These are phyloP conservation scores for Lethrus apterus DNA, from an alignment of 1,140 invertebrate genomes.

Conservation along the genomic window DNA sequence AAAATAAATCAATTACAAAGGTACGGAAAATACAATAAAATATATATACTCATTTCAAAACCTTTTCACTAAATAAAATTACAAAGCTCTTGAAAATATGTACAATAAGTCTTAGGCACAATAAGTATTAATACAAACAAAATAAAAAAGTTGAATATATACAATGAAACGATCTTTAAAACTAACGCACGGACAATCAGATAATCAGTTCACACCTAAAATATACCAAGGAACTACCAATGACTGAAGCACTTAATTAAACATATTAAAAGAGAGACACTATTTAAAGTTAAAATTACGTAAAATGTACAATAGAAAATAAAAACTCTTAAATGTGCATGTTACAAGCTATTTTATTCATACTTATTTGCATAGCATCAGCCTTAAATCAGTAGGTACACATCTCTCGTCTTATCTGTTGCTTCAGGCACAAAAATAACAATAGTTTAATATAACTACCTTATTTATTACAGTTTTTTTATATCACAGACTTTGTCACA, in stretches of 20 bases:
- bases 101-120: conserved; percentile 15
- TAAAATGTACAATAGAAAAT: background rate
- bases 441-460: conserved; percentile 8
- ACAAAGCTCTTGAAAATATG: conserved; percentile 1
- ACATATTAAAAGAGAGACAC: conserved; percentile 2
- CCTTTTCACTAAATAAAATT: background rate
- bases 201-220: conserved; percentile 14
- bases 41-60: background rate
- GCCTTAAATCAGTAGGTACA: background rate
- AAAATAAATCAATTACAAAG: conserved; percentile 17
- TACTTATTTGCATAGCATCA: background rate
- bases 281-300: conserved; percentile 1
- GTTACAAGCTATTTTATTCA: no score
- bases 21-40: conserved; percentile 6
- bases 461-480: conserved; percentile 13
- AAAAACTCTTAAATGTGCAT: no score
- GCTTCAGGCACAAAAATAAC: conserved; percentile 11
- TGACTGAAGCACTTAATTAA: conserved; percentile 7
- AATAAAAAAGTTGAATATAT: conserved; percentile 14
- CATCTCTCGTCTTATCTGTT: background rate
- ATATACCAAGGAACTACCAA: conserved; percentile 21
- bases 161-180: conserved; percentile 15
- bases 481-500: conserved; percentile 30
- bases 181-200: conserved; percentile 13
- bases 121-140: conserved; percentile 9